A percentile compares a stretch with the other conserved stretches of the same genome.
Conservation (phyloP, 2,113 vertebrate genomes). For the Xenopus borealis region DNA sequence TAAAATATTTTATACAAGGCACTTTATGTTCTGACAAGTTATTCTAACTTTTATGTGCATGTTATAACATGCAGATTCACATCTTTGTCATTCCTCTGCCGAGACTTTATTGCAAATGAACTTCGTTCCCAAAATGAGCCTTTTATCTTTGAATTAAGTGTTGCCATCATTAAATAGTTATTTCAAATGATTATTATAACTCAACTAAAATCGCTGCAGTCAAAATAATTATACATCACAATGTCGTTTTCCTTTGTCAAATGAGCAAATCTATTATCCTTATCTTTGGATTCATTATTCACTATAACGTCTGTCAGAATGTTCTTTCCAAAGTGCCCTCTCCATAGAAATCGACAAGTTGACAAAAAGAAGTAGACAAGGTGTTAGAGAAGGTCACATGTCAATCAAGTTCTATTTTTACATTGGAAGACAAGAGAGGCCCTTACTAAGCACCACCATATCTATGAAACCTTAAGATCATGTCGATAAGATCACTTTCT, state of each 20-base stretch:
- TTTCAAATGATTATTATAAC: not conserved
- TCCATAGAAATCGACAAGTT: not conserved
- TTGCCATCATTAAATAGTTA: not conserved
- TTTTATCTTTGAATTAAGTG: not conserved
- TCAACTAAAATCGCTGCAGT: not conserved
- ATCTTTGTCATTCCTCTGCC: no score
- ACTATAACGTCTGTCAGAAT: no score
- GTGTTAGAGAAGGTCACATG: not conserved
- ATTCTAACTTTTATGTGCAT: no score
- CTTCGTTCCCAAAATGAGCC: not conserved
- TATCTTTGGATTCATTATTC: no score
- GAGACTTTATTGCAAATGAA: not conserved
- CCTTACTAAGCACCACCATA: not conserved
- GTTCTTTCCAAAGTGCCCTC: no score
- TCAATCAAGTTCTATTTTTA: conserved; percentile 9
- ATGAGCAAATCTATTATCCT: no score
- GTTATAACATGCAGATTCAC: no score
- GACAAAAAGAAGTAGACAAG: not conserved
- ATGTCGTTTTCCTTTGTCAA: not conserved
- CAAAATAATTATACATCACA: not conserved
- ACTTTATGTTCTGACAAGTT: no score
- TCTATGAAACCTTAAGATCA: not conserved
- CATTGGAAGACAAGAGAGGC: not conserved
- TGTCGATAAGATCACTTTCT: conserved; percentile 7
- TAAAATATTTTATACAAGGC: no score